These are phyloP conservation scores for Trogon surrucura DNA, from an alignment of 2,113 vertebrate species.

Conservation along the genomic window DNA sequence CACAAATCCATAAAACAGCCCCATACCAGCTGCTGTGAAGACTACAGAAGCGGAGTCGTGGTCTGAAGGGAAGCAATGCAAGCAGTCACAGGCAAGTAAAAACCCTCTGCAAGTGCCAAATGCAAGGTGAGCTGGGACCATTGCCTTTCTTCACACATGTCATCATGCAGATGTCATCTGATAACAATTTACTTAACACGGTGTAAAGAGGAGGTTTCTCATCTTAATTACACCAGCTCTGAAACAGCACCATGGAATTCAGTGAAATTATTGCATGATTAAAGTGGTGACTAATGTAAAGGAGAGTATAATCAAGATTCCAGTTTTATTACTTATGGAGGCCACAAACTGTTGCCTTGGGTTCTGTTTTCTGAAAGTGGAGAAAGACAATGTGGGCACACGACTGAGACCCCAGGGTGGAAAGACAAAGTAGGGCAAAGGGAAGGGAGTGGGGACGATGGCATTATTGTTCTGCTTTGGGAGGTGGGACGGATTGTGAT, in stretches of 20 bases:
- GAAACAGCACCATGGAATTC: neutral
- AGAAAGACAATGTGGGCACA: neutral
- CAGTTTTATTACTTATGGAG: neutral
- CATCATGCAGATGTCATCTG: constrained; percentile 22
- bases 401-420: neutral
- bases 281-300: neutral
- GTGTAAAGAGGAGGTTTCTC: neutral
- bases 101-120: neutral
- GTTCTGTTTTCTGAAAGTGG: neutral
- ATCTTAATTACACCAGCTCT: neutral
- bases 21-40: neutral
- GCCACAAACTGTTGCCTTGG: neutral
- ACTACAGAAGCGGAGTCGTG: neutral
- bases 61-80: neutral
- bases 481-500: neutral
- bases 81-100: neutral
- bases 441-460: neutral
- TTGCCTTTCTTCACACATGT: constrained; percentile 23
- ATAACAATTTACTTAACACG: constrained; percentile 31
- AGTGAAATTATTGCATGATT: neutral
- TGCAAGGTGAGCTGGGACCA: constrained; percentile 24
- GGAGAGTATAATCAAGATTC: neutral
- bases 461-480: neutral
- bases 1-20: neutral
- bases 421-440: neutral